Base-by-base conservation (phyloP, 2,888 invertebrate genomes). In the Apomyelois bistriatella region DNA sequence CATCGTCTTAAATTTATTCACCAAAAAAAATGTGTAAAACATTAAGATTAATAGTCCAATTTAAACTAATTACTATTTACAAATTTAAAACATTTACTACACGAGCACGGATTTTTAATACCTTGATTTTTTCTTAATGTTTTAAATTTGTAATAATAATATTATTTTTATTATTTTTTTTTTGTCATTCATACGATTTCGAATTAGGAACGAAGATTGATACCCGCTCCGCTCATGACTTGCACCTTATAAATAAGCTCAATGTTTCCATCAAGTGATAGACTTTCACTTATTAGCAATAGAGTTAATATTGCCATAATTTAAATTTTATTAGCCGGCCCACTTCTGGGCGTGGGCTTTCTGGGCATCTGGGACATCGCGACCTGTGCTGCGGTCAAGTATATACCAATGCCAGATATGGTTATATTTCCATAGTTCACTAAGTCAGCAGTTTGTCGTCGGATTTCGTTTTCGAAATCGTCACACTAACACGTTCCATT, bases 251-350 rank as follows among this genome's bases (percentile, higher is more conserved):
- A 16, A 38, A 48, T 22, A 51, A 41, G 46, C 52, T 53, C 47
- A 41, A 38, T 41, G 46, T 52, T 46, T 55, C 58, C 54, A 58
- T 59, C 53, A 53, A 35, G 35, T 55, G 52, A 52, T 58, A 53
- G 46, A 69, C 71, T 72, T 70, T 70, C 70, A 69, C 70, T 72
- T 66, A 65, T 65, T 63, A 64, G 56, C 59, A 53, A 58, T 54
- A 56, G 56, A 57, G 56, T 48, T 48, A 58, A 55, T 58, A 61
- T 58, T 50, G 54, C 55, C 57, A 64, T 66, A 65, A 66, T 69
- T 68, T 57, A 62, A 64, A 66, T 68, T 60, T 64, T 57, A 65
- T 65, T 61, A 60, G 55, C 56, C 56, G 57, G 56, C 55, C 46
- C 40, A 30, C 28, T 38, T 40, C 53, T 58, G 49, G 53, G 48